Conservation (phyloP, 2,888 invertebrate species). For the Suillia variegata region DNA sequence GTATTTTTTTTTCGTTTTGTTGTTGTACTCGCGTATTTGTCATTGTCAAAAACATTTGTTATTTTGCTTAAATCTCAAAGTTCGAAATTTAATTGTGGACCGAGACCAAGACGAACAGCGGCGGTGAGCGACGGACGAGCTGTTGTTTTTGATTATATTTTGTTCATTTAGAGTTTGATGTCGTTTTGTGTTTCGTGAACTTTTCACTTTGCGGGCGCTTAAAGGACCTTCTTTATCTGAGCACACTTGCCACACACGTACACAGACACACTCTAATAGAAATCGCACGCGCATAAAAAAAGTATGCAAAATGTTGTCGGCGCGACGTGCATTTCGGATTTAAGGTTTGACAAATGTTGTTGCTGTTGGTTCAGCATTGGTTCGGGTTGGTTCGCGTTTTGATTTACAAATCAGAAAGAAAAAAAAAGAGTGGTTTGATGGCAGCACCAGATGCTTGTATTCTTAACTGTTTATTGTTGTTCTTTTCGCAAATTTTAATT, state of each 20-base stretch:
- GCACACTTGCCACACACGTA: not conserved
- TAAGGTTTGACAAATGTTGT: not conserved
- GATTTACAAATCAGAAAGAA: too few species aligned
- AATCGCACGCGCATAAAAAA: not conserved
- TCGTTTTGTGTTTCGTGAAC: too few species aligned
- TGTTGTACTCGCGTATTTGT: not conserved
- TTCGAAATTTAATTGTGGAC: too few species aligned
- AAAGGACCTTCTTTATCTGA: not conserved
- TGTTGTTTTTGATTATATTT: too few species aligned
- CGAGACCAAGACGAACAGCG: too few species aligned
- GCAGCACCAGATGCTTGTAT: too few species aligned
- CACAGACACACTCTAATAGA: not conserved
- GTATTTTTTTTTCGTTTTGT: too few species aligned
- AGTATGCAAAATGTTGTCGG: not conserved
- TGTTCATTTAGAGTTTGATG: too few species aligned
- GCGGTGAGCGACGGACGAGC: too few species aligned
- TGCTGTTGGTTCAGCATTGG: not conserved
- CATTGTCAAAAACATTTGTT: constrained; percentile 1
- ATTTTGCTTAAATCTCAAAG: not conserved
- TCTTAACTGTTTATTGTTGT: not conserved
- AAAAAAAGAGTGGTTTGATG: too few species aligned
- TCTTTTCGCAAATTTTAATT: too few species aligned
- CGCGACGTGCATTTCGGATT: not conserved
- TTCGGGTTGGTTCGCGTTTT: too few species aligned
- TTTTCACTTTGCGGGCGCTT: not conserved